phyloP scores from a whole-genome alignment of 2,888 invertebrate species.

The Coenonympha arcania region DNA sequence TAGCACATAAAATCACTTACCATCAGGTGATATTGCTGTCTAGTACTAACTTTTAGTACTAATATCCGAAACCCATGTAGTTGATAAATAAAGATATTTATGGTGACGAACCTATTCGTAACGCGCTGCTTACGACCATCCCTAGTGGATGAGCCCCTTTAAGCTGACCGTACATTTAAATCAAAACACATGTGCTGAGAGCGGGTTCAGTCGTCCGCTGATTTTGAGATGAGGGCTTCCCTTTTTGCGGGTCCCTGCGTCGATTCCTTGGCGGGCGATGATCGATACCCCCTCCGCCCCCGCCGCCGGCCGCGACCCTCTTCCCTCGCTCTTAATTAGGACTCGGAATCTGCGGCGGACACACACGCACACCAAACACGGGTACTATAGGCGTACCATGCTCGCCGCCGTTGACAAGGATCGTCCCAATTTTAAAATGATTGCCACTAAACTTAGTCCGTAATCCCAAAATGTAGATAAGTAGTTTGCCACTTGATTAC shows the following conservation, averaged over 20 bases:
- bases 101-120: too few relatives aligned
- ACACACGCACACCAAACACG: conserved; percentile 72
- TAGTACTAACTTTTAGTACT: too few relatives aligned
- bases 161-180: conserved; percentile 56
- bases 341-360: conserved; percentile 89
- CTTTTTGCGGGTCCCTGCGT: conserved; percentile 73
- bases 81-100: too few relatives aligned
- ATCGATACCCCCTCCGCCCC: conserved; percentile 64
- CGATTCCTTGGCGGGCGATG: conserved; percentile 72
- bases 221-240: conserved; percentile 70
- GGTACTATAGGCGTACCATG: conserved; percentile 26
- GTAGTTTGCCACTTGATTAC: background rate
- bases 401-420: background rate
- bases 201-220: conserved; percentile 68
- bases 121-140: background rate
- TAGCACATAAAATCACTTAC: too few relatives aligned
- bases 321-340: conserved; percentile 86
- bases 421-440: background rate
- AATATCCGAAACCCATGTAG: too few relatives aligned
- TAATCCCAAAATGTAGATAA: too few relatives aligned
- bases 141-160: conserved; percentile 6
- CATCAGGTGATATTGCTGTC: too few relatives aligned
- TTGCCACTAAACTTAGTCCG: background rate
- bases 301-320: conserved; percentile 64
- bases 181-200: conserved; percentile 73